Evolutionary conservation across 2,888 invertebrate species (phyloP), one percentile per base, ranked within the genome.

Genomic region (Patella ulyssiponensis): DNA sequence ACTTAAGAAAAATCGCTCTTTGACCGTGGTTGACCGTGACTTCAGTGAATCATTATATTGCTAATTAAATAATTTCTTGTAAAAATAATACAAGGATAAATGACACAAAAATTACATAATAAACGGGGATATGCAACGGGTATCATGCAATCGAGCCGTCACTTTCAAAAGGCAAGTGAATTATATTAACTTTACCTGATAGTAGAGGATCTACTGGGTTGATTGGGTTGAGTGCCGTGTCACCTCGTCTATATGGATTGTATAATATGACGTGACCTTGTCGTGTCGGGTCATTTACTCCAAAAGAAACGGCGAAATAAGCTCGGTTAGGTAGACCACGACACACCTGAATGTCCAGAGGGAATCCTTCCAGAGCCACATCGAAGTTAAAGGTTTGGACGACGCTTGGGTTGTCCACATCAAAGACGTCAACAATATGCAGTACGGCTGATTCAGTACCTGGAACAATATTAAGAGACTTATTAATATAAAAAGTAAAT

Each of bases 261-360:
- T 75, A 75, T 17, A 75, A 54, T 11, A 52, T 54, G 4, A 75
- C 54, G 33, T 76, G 71, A 3, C 76, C 76, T n/a, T 71, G 54
- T 23, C 20, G 20, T 1, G 76, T 15, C 17, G 69, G 53, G 51
- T 56, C 51, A 7, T 58, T 27, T 23, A 58, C 71, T 15, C 71
- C 76, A 44, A 76, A 76, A 17, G 53, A 23, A 54, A 76, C 51
- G 54, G 76, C 76, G n/a, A 76, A 20, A 14, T 64, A 64, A 23
- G 64, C 64, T 64, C 64, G 27, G 17, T 54, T 71, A 17, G 71
- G 20, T n/a, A 15, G 53, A 2, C 33, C 53, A 17, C 76, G 76
- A 58, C 76, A 76, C 33, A 76, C 23, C 51, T 76, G 71, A 27
- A 76, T 58, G 20, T 76, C 76, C 3, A 76, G 51, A 7, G 76